A percentile compares a stretch with the other conserved stretches of the same genome.
Conservation (phyloP, 1,140 invertebrate genomes). For the Rhynchophorus ferrugineus region DNA sequence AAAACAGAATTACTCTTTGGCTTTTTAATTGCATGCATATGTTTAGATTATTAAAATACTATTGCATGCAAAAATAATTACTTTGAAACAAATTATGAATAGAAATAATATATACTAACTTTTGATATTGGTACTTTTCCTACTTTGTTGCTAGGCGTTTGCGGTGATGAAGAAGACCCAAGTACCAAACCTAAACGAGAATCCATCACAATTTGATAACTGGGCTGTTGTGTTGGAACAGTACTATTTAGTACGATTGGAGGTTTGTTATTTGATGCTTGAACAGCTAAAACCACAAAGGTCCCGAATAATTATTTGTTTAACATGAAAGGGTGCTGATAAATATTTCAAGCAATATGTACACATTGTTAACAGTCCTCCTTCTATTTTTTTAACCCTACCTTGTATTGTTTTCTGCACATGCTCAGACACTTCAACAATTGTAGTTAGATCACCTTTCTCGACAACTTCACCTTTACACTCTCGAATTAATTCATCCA, state of each 20-base stretch:
- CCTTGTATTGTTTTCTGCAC: slow-evolving; percentile 23
- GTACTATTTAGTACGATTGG: slow-evolving; percentile 23
- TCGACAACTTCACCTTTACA: slow-evolving; percentile 28
- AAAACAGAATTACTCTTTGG: no score
- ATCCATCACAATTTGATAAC: slow-evolving; percentile 47
- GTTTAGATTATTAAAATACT: no score
- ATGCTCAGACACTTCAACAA: slow-evolving; percentile 28
- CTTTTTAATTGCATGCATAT: no score
- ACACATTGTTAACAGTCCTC: not conserved
- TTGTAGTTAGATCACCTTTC: slow-evolving; percentile 24
- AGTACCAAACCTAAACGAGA: slow-evolving; percentile 45
- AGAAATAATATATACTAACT: no score
- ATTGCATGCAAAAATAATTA: no score
- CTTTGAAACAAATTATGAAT: no score
- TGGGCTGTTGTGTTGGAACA: slow-evolving; percentile 7
- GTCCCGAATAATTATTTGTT: not conserved
- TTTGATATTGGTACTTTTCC: slow-evolving; percentile 25
- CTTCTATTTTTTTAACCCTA: slow-evolving; percentile 9
- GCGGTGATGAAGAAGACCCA: slow-evolving; percentile 30
- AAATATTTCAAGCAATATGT: no score
- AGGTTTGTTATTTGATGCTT: slow-evolving; percentile 17
- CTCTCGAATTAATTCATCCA: slow-evolving; percentile 22
- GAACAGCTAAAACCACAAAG: slow-evolving; percentile 13
- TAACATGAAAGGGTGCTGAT: no score
- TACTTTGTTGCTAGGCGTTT: slow-evolving; percentile 14